These are phyloP conservation scores for Hydrolagus colliei DNA, from an alignment of 2,797 vertebrate species.

Conservation along the genomic window DNA sequence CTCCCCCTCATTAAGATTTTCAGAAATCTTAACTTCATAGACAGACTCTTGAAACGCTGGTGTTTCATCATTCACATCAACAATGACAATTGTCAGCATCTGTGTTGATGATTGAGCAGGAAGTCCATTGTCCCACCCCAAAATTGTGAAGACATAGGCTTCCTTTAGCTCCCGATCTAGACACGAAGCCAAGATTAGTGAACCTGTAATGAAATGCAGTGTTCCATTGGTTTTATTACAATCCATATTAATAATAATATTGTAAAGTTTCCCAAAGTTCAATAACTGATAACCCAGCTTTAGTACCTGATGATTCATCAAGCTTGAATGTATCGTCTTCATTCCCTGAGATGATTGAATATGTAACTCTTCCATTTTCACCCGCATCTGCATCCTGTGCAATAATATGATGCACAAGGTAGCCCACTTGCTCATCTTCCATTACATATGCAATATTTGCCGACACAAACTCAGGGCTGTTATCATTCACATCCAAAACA, in stretches of 20 bases:
- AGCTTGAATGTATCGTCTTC: slow-evolving; percentile 61
- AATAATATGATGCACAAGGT: slow-evolving; percentile 63
- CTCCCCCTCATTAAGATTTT: slow-evolving; percentile 70
- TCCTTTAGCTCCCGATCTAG: slow-evolving; percentile 70
- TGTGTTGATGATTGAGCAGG: slow-evolving; percentile 72
- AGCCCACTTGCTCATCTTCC: slow-evolving; percentile 71
- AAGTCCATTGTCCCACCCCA: slow-evolving; percentile 63
- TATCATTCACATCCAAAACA: slow-evolving; percentile 80
- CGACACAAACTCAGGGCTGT: slow-evolving; percentile 70
- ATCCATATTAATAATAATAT: background rate
- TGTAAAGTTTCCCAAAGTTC: background rate
- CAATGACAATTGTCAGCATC: slow-evolving; percentile 66
- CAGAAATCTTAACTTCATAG: slow-evolving; percentile 63
- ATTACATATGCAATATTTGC: slow-evolving; percentile 46
- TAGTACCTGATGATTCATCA: slow-evolving; percentile 71
- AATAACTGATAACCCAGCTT: background rate
- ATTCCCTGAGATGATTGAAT: slow-evolving; percentile 67
- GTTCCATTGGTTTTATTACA: background rate
- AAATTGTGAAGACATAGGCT: slow-evolving; percentile 59
- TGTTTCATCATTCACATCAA: slow-evolving; percentile 74
- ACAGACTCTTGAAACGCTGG: slow-evolving; percentile 63
- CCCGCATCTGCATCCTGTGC: slow-evolving; percentile 73
- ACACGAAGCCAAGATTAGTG: slow-evolving; percentile 59
- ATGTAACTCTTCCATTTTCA: slow-evolving; percentile 65
- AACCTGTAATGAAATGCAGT: slow-evolving; percentile 52